Percentiles rank a stretch among this genome's conserved stretches.
phyloP scores from a whole-genome alignment of 2,113 vertebrate species.

The Salvelinus fontinalis region DNA sequence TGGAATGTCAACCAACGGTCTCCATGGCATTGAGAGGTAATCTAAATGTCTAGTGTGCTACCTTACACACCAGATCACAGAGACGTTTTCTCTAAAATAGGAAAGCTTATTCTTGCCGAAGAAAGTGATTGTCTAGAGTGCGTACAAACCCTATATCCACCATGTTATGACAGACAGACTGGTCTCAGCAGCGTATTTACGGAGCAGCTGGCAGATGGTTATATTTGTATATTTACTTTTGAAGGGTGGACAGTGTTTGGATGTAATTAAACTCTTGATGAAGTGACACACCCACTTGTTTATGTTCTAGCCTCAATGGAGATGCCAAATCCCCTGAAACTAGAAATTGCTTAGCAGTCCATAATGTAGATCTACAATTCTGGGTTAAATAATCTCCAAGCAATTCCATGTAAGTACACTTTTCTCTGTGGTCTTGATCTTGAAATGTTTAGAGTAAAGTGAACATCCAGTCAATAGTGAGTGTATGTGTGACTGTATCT shows the following conservation, averaged over 20 bases:
- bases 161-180: no score
- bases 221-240: slow-evolving; percentile 56
- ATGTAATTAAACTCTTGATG: slow-evolving; percentile 59
- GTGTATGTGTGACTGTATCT: slow-evolving; percentile 17
- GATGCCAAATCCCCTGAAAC: background rate
- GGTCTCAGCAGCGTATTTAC: slow-evolving; percentile 12
- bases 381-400: no score
- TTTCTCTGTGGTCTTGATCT: background rate
- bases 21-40: no score
- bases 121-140: no score
- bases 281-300: slow-evolving; percentile 50
- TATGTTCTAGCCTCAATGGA: slow-evolving; percentile 21
- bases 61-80: no score
- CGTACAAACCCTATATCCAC: background rate
- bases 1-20: no score
- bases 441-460: background rate
- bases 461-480: background rate
- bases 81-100: no score
- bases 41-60: no score
- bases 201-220: slow-evolving; percentile 51
- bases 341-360: background rate
- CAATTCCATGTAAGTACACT: background rate
- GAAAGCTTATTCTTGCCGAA: no score
- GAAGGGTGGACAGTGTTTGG: slow-evolving; percentile 51
- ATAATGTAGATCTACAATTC: no score